These are phyloP conservation scores for Aegypius monachus DNA, from an alignment of 2,113 vertebrate species.

Conservation along the genomic window DNA sequence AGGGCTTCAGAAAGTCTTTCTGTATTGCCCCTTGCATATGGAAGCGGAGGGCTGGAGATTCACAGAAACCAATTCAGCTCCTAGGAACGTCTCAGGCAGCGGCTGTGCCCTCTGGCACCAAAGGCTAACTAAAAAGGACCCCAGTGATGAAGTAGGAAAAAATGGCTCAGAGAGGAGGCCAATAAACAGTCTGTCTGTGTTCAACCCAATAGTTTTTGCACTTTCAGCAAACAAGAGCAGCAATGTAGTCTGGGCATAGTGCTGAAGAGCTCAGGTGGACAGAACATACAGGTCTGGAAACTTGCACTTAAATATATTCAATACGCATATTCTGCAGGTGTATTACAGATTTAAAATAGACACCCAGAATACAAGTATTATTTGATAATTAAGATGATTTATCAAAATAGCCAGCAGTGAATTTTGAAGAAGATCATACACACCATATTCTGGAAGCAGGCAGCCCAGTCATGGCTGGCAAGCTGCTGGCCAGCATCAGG, in stretches of 20 bases:
- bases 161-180: not conserved
- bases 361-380: not conserved
- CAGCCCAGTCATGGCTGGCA: not conserved
- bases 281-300: not conserved
- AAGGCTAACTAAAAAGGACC: not conserved
- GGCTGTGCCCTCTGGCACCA: not conserved
- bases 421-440: not conserved
- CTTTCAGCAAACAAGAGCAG: not conserved
- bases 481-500: not conserved
- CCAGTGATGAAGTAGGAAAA: not conserved
- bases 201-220: not conserved
- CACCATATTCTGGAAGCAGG: not conserved
- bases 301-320: not conserved
- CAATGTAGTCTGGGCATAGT: not conserved
- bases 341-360: not conserved
- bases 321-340: not conserved
- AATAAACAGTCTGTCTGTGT: not conserved
- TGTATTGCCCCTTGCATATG: not conserved
- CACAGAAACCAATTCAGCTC: not conserved
- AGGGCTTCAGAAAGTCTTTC: not conserved
- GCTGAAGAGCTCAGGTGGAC: not conserved
- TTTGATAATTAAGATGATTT: not conserved
- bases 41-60: not conserved
- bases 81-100: not conserved
- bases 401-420: not conserved